Evolutionary conservation across 2,888 invertebrate genomes (phyloP), one percentile per base, ranked within the genome.

Genomic region (Caenorhabditis angaria): DNA sequence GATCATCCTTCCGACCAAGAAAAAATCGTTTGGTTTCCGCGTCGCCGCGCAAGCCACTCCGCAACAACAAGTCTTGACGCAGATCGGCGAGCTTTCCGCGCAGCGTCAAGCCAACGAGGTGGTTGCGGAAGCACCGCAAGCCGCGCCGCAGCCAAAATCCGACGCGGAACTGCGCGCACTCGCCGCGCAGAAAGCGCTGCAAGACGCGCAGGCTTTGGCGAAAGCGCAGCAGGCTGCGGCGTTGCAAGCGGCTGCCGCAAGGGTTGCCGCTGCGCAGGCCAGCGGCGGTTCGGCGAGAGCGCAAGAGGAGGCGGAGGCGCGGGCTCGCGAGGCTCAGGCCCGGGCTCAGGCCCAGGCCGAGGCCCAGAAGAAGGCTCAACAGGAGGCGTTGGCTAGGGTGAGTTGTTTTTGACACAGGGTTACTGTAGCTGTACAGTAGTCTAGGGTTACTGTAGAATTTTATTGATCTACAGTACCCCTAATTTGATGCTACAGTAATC

Each of bases 221-320:
- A 74, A 76, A 61, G 76, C 76, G 20, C 76, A 76, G 56, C 80
- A 80, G 50, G 80, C 80, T 2, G 77, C 77, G 0, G 80, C 80
- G 2, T 57, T 80, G 29, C 80, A 80, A 63, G 75, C 75, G 3
- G 80, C 80, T 18, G 80, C 80, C 4, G 80, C 76, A 10, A 59
- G 67, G 32, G 76, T 61, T n/a, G 74, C 76, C 29, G 76, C 76
- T 32, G 76, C 71, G 41, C 74, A 79, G 29, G 63, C 58, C 3
- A 50, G 60, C n/a, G 70, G 61, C 22, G 65, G 63, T 1, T 54
- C 63, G 20, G 68, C 68, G 14, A 59, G 48, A 53, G 80, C 83
- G 10, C 74, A 75, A 55, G 60, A 64, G 27, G 58, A 68, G 28
- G 75, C 75, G 27, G 63, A 56, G 14, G 22, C 64, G 47, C 32